Base-by-base conservation (phyloP, 2,113 vertebrate genomes). In the Scophthalmus maximus region DNA sequence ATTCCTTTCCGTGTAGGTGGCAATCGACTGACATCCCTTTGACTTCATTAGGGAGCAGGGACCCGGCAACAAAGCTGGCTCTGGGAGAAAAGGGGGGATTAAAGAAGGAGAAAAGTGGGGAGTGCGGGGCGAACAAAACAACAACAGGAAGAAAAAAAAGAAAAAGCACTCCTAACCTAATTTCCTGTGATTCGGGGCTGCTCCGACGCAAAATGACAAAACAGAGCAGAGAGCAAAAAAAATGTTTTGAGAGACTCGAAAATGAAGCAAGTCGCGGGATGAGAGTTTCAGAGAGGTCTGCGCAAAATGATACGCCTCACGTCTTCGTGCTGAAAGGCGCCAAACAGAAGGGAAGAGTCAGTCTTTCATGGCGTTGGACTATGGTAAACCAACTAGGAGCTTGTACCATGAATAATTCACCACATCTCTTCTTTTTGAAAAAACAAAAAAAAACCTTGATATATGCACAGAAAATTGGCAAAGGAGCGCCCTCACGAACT, bases 1-100 rank as follows among this genome's bases (percentile, higher is more conserved):
- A 93, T 92, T 91, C 89, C 85, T 89, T 73, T 87, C 88, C 87
- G 86, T 91, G 89, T 92, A 92, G 87, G 87, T 93, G 90, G 87
- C 89, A 90, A n/a, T 83, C 88, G 79, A 89, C 86, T 82, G 87
- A 85, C 88, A 89, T 88, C 88, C 82, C 85, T 88, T 92, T 90
- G 85, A 91, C 92, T 92, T 93, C 82, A 88, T 94, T 91, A 90
- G 80, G 86, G 83, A 89, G 89, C 82, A 87, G 88, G 81, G 89
- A 90, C 86, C 78, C 72, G 70, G 87, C 86, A 89, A 91, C 86
- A 93, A 91, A 88, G 78, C 86, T 84, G 79, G 77, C 81, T 83
- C 71, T 73, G 84, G 81, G 79, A 89, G 83, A 76, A 84, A 56
- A 69, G 80, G 64, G 75, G 84, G 85, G 86, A 86, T 85, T 82